Evolutionary conservation across 2,888 invertebrate species (phyloP), one percentile per base, ranked within the genome.

Genomic region (Athrips mouffetella): DNA sequence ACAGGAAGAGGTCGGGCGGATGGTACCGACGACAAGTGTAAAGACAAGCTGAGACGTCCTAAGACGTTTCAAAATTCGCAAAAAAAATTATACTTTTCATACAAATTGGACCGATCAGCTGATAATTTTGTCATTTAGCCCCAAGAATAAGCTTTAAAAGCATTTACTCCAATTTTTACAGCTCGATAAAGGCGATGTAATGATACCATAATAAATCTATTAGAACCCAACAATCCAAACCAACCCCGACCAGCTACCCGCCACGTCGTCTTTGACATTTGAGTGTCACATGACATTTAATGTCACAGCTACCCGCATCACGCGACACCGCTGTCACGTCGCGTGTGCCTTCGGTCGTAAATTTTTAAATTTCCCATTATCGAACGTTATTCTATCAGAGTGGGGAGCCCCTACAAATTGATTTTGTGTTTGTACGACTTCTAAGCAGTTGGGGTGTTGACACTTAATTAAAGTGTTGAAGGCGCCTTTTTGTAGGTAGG

Each of bases 281-380:
- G 71, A 73, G 42, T 51, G 46, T 48, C 45, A 48, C 41, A 35
- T 40, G 50, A 49, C 55, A 55, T 53, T 56, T 53, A 48, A 46
- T 47, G 53, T 45, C 57, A 18, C 33, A 5, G n/a, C n/a, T 35
- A 18, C 16, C 33, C 33, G 48, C 50, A 45, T 58, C 82, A 80
- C 80, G 81, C 80, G 79, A 80, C 48, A 42, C 18, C 16, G 33
- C 29, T 63, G 82, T 78, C 79, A 76, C 79, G 67, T 49, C 48
- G 48, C 47, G 47, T 49, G 44, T 8, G 10, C 45, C 31, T 7
- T 1, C 10, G 8, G 20, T 29, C 41, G 52, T 55, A 49, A 52
- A 57, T 55, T 54, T 53, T 55, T 58, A 55, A 55, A 55, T 48
- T 51, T 54, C 49, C 53, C 39, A 53, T 57, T 58, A 58, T 51